A percentile compares a stretch with the other conserved stretches of the same genome.
phyloP scores from a whole-genome alignment of 1,140 invertebrate genomes.

The Megalonaias nervosa region DNA sequence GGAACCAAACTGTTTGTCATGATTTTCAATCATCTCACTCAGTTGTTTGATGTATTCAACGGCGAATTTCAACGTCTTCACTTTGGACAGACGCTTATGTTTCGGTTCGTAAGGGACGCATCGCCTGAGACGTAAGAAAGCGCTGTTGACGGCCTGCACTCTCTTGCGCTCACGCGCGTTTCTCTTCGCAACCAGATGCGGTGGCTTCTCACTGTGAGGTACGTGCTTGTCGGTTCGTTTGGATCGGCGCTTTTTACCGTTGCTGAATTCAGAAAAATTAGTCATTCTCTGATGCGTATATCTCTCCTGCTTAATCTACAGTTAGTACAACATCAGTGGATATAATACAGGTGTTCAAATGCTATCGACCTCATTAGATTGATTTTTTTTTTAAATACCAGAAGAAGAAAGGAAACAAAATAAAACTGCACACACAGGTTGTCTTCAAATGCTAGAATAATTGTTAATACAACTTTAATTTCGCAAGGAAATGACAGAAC shows the following conservation, averaged over 20 bases:
- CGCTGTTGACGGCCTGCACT: conserved; percentile 91
- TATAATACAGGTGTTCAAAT: too few relatives aligned
- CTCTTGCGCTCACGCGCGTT: conserved; percentile 94
- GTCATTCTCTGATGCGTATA: too few relatives aligned
- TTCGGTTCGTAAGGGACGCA: conserved; percentile 73
- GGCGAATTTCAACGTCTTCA: conserved; percentile 92
- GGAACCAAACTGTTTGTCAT: conserved; percentile 37
- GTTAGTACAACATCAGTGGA: too few relatives aligned
- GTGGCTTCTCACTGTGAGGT: conserved; percentile 65
- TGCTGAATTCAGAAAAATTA: too few relatives aligned
- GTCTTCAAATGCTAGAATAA: too few relatives aligned
- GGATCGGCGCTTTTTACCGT: conserved; percentile 8
- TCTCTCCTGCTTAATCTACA: too few relatives aligned
- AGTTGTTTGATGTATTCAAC: conserved; percentile 93
- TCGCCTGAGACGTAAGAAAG: conserved; percentile 57
- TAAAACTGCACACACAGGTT: too few relatives aligned
- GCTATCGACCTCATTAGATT: too few relatives aligned
- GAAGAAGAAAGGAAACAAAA: too few relatives aligned
- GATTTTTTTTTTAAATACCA: too few relatives aligned
- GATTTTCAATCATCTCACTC: conserved; percentile 81
- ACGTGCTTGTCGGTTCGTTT: conserved; percentile 53
- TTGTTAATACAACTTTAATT: too few relatives aligned
- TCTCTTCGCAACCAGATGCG: conserved; percentile 88
- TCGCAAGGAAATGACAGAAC: too few relatives aligned
- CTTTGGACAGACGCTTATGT: conserved; percentile 77